Evolutionary conservation across 1,140 invertebrate genomes (phyloP).

Genomic region (Bombus huntii): DNA sequence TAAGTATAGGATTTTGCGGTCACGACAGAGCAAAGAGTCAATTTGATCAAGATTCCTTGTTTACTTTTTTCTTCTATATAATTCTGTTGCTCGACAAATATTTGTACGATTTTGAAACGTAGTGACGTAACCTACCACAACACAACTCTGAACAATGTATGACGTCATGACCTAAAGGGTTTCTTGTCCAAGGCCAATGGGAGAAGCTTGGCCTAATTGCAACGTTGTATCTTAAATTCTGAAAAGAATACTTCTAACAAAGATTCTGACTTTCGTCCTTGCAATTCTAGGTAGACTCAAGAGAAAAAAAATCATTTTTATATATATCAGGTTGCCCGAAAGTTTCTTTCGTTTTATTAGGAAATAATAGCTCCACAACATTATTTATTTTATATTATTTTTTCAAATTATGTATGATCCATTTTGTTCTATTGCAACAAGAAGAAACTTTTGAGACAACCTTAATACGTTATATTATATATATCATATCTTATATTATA

Average conservation of each 20-base stretch:
- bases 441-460: no score
- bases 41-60: no score
- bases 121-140: not conserved
- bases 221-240: slow-evolving; percentile 25
- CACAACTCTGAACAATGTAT: not conserved
- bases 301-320: not conserved
- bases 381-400: no score
- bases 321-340: not conserved
- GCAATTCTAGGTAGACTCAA: not conserved
- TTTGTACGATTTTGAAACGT: not conserved
- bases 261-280: not conserved
- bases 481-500: no score
- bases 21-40: no score
- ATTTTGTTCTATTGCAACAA: no score
- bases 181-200: slow-evolving; percentile 46
- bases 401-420: no score
- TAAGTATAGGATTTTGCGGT: no score
- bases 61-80: not conserved
- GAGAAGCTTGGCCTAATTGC: slow-evolving; percentile 52
- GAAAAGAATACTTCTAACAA: not conserved
- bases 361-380: no score
- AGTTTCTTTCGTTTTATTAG: no score
- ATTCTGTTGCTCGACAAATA: not conserved
- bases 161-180: slow-evolving; percentile 43
- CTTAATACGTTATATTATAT: no score